A percentile compares a stretch with the other conserved stretches of the same genome.
These are phyloP conservation scores for Falco columbarius DNA, from an alignment of 2,797 vertebrate genomes.

Conservation along the genomic window DNA sequence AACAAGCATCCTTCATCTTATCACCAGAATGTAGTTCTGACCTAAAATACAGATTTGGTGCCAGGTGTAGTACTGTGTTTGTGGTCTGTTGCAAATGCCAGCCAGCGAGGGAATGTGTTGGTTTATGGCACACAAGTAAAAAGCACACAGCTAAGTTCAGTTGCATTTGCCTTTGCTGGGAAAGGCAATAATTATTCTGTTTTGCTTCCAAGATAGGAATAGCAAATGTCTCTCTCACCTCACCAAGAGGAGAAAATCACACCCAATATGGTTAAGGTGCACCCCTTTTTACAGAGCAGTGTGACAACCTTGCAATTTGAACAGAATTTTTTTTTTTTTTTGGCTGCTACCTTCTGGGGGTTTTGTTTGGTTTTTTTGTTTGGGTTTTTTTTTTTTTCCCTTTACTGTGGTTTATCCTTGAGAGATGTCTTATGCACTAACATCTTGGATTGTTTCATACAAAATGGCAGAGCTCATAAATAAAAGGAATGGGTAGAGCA, in stretches of 20 bases:
- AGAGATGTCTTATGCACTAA: not conserved
- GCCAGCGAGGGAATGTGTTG: not conserved
- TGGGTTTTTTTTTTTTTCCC: not conserved
- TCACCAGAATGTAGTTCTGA: not conserved
- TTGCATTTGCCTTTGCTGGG: conserved; percentile 17
- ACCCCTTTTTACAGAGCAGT: not conserved
- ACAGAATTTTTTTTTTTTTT: not conserved
- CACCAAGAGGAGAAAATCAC: conserved; percentile 1
- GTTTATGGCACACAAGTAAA: not conserved
- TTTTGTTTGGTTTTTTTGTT: not conserved
- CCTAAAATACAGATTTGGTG: not conserved
- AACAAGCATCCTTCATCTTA: not conserved
- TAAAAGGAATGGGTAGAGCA: conserved; percentile 13
- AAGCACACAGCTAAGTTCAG: conserved; percentile 13
- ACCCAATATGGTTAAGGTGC: conserved; percentile 11
- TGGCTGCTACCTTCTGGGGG: not conserved
- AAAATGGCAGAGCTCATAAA: conserved; percentile 41
- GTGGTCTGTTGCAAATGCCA: conserved; percentile 12
- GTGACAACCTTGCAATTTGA: not conserved
- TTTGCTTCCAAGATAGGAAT: conserved; percentile 52
- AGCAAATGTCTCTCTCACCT: conserved; percentile 39
- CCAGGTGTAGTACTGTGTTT: conserved; percentile 8
- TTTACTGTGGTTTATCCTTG: not conserved
- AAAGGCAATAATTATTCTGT: conserved; percentile 52
- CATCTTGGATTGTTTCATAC: conserved; percentile 27